phyloP scores from a whole-genome alignment of 1,140 invertebrate species.

The Apis mellifera region DNA sequence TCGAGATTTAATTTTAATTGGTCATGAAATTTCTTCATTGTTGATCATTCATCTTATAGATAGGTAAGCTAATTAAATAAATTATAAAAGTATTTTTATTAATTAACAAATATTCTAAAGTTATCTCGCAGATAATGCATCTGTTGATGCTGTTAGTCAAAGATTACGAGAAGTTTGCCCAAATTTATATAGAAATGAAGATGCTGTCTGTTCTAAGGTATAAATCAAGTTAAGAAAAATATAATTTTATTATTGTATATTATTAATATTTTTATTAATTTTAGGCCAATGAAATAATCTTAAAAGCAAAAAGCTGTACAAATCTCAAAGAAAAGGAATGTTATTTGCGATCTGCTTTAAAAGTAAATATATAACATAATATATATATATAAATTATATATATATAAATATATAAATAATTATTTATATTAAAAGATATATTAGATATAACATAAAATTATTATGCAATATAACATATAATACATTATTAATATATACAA shows the following conservation, averaged over 20 bases:
- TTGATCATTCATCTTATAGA: slow-evolving; percentile 90
- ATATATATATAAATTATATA: too few relatives aligned
- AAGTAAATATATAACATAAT: slow-evolving; percentile 57
- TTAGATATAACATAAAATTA: too few relatives aligned
- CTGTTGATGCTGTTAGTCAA: slow-evolving; percentile 93
- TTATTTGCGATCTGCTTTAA: slow-evolving; percentile 89
- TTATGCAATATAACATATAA: too few relatives aligned
- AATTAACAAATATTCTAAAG: slow-evolving; percentile 73
- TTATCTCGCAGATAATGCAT: slow-evolving; percentile 97
- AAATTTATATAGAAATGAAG: slow-evolving; percentile 95
- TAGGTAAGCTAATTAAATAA: slow-evolving; percentile 73
- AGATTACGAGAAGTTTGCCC: slow-evolving; percentile 96
- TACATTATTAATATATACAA: too few relatives aligned
- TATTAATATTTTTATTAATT: neutral
- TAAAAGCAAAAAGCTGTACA: slow-evolving; percentile 87
- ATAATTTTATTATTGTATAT: slow-evolving; percentile 19
- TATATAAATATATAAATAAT: too few relatives aligned
- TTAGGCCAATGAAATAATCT: slow-evolving; percentile 93
- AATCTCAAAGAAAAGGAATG: slow-evolving; percentile 88
- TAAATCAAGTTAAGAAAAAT: slow-evolving; percentile 8
- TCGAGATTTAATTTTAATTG: slow-evolving; percentile 91
- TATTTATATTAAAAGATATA: too few relatives aligned
- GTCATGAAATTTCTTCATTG: slow-evolving; percentile 90
- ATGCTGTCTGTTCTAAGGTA: slow-evolving; percentile 96
- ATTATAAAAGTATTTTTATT: slow-evolving; percentile 3